These are phyloP conservation scores for Euphydryas editha DNA, from an alignment of 2,888 invertebrate genomes.

Conservation along the genomic window DNA sequence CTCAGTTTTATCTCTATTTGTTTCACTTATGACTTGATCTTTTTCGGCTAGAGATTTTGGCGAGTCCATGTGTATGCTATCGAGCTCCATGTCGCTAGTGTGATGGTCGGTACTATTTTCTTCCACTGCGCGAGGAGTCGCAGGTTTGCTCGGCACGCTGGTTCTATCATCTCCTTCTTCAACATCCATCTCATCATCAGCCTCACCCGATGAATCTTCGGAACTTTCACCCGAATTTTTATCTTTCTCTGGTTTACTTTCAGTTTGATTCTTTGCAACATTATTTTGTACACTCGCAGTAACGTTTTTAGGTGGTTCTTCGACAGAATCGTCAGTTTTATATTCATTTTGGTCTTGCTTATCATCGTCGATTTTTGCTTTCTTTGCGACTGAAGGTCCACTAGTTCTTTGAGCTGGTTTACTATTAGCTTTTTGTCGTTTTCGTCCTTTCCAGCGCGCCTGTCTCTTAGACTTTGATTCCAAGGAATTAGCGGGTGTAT, in stretches of 20 bases:
- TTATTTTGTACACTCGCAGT: constrained; percentile 45
- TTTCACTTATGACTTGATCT: constrained; percentile 69
- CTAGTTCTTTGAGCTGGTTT: constrained; percentile 49
- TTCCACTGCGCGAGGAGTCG: constrained; percentile 64
- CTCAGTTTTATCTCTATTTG: constrained; percentile 54
- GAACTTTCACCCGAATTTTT: constrained; percentile 79
- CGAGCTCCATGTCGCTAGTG: constrained; percentile 80
- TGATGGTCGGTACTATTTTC: constrained; percentile 77
- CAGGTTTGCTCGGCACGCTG: constrained; percentile 68
- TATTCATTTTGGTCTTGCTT: constrained; percentile 51
- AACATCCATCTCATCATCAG: constrained; percentile 87
- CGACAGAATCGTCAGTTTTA: constrained; percentile 64
- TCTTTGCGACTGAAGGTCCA: constrained; percentile 64
- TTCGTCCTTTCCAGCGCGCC: constrained; percentile 79
- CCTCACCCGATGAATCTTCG: constrained; percentile 86
- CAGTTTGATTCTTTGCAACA: constrained; percentile 51
- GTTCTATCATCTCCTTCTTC: constrained; percentile 81
- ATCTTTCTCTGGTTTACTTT: constrained; percentile 57
- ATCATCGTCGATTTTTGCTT: constrained; percentile 58
- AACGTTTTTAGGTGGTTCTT: constrained; percentile 50
- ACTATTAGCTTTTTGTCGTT: constrained; percentile 59
- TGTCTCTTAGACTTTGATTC: constrained; percentile 73
- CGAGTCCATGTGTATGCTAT: constrained; percentile 78
- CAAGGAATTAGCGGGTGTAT: constrained; percentile 48
- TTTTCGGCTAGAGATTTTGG: constrained; percentile 74